Conservation (phyloP, 2,797 vertebrate genomes). For the Phalloptychus januarius region DNA sequence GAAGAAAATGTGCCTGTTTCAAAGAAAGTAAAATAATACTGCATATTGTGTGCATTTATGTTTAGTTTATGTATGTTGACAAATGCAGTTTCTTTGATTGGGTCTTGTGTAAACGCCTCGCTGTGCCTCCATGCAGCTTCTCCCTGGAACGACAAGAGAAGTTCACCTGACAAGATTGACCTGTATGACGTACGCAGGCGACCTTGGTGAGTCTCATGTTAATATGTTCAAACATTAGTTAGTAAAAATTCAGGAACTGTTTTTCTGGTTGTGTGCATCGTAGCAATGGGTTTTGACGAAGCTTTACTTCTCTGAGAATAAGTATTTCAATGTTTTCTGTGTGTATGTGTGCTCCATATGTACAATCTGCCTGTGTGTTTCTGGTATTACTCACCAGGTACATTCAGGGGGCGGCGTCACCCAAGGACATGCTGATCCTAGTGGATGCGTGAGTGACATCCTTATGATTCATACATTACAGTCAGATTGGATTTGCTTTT, state of each 20-base stretch:
- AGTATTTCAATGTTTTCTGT: neutral
- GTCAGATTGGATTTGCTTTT: conserved; percentile 48
- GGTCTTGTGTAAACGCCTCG: neutral
- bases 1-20: neutral
- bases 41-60: neutral
- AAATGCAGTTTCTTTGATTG: neutral
- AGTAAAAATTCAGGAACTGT: neutral
- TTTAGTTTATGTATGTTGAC: neutral
- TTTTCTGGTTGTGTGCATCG: neutral
- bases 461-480: conserved; percentile 58
- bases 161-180: conserved; percentile 90
- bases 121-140: conserved; percentile 82
- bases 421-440: conserved; percentile 98
- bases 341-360: conserved; percentile 12
- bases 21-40: neutral
- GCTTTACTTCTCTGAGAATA: neutral
- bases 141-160: conserved; percentile 90
- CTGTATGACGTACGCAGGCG: conserved; percentile 95
- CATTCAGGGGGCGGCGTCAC: conserved; percentile 96
- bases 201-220: conserved; percentile 86
- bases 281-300: neutral
- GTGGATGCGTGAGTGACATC: conserved; percentile 93
- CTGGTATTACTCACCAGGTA: conserved; percentile 85
- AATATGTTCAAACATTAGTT: neutral
- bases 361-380: conserved; percentile 28